phyloP scores from a whole-genome alignment of 2,888 invertebrate genomes.

The Andricus curvator region DNA sequence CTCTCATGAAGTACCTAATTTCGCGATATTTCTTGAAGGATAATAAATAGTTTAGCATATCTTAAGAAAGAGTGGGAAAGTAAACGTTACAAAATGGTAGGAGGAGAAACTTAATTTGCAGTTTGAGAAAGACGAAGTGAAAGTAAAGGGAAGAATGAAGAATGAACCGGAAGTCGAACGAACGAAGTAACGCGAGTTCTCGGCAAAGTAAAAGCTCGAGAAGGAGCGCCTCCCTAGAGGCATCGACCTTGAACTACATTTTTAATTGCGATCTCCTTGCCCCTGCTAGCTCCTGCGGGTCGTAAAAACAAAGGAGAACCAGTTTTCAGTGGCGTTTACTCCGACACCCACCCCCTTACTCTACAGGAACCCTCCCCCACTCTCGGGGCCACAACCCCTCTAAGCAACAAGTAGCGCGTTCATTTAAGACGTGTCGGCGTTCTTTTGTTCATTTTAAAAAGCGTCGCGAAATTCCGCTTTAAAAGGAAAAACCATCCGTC shows the following conservation, averaged over 20 bases:
- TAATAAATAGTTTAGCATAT: neutral
- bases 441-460: conserved; percentile 77
- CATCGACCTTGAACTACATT: conserved; percentile 77
- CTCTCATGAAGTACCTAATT: neutral
- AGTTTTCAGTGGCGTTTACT: conserved; percentile 69
- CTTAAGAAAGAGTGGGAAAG: neutral
- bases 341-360: conserved; percentile 47
- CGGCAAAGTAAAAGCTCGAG: conserved; percentile 37
- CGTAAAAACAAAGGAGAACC: conserved; percentile 77
- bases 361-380: conserved; percentile 55
- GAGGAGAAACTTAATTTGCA: conserved; percentile 5
- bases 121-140: conserved; percentile 48
- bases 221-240: conserved; percentile 58
- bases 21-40: neutral
- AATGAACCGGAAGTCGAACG: conserved; percentile 59
- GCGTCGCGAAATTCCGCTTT: conserved; percentile 73
- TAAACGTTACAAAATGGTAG: neutral
- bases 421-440: conserved; percentile 78
- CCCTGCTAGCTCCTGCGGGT: conserved; percentile 63
- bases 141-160: conserved; percentile 48
- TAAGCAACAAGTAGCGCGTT: conserved; percentile 78
- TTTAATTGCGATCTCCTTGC: conserved; percentile 75
- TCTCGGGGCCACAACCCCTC: conserved; percentile 61
- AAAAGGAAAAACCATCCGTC: conserved; percentile 65
- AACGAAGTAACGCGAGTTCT: conserved; percentile 59